Percentiles rank a stretch among this genome's conserved stretches.
phyloP scores from a whole-genome alignment of 1,140 invertebrate genomes.

The Hycleus phaleratus region DNA sequence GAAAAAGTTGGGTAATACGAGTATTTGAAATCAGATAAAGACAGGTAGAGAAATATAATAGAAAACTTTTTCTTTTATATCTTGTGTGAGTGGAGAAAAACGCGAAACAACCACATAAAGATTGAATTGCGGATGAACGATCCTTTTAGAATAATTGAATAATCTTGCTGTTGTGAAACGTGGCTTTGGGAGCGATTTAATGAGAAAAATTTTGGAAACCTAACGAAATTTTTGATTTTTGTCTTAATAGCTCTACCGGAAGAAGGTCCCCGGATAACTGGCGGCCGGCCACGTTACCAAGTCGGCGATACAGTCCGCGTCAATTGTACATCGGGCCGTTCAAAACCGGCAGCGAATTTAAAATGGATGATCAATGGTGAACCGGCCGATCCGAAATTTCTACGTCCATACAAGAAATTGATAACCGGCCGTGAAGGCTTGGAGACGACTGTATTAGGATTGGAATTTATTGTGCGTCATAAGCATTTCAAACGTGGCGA shows the following conservation, averaged over 20 bases:
- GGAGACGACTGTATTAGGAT: slow-evolving; percentile 54
- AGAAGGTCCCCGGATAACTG: slow-evolving; percentile 73
- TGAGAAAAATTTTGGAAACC: no score
- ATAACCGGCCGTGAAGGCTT: slow-evolving; percentile 51
- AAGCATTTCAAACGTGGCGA: slow-evolving; percentile 75
- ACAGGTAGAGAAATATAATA: slow-evolving; percentile 15
- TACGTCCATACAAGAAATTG: slow-evolving; percentile 21
- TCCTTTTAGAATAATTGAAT: slow-evolving; percentile 29
- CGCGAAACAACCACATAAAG: slow-evolving; percentile 18
- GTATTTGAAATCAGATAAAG: no score
- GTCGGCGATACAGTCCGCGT: slow-evolving; percentile 71
- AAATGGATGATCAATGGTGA: slow-evolving; percentile 85
- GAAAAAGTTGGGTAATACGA: slow-evolving; percentile 23
- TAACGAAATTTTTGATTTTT: not conserved
- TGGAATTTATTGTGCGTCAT: slow-evolving; percentile 64
- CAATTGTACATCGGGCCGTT: slow-evolving; percentile 75
- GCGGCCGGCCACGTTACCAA: slow-evolving; percentile 70
- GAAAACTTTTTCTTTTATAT: not conserved
- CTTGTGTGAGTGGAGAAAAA: slow-evolving; percentile 1
- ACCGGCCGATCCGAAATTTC: slow-evolving; percentile 48
- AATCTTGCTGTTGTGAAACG: slow-evolving; percentile 9
- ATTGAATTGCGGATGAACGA: slow-evolving; percentile 22
- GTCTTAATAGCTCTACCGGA: slow-evolving; percentile 63
- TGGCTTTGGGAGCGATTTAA: no score
- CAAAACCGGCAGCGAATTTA: slow-evolving; percentile 73